phyloP scores from a whole-genome alignment of 2,888 invertebrate species.

The Barypeithes pellucidus region DNA sequence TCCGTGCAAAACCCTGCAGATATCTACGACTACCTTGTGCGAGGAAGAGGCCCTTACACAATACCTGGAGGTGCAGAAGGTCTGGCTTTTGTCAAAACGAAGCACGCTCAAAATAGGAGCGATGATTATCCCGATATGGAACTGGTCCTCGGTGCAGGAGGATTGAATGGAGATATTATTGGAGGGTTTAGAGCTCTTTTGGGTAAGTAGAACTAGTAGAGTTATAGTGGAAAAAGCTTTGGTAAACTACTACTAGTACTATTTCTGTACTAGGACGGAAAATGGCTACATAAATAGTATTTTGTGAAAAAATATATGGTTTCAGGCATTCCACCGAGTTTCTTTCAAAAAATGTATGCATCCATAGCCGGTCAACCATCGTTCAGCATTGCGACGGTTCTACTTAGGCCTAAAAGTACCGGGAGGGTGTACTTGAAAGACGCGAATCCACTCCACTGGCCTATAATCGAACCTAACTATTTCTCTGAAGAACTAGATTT shows the following conservation, averaged over 20 bases:
- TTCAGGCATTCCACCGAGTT: slow-evolving; percentile 73
- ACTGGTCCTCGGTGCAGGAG: slow-evolving; percentile 84
- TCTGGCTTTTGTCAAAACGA: slow-evolving; percentile 82
- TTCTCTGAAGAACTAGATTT: slow-evolving; percentile 82
- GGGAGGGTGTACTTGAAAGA: slow-evolving; percentile 82
- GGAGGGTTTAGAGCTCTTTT: slow-evolving; percentile 78
- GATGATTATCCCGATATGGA: slow-evolving; percentile 84
- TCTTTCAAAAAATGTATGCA: slow-evolving; percentile 74
- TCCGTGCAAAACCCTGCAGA: slow-evolving; percentile 72
- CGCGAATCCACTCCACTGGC: slow-evolving; percentile 82
- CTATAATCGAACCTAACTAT: slow-evolving; percentile 88
- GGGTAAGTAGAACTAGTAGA: slow-evolving; percentile 67
- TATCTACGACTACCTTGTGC: slow-evolving; percentile 76
- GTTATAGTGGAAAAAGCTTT: too few species aligned
- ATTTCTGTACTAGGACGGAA: too few species aligned
- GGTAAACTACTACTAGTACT: too few species aligned
- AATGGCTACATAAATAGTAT: too few species aligned
- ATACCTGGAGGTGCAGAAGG: slow-evolving; percentile 85
- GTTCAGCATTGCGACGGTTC: slow-evolving; percentile 82
- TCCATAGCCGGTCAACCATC: slow-evolving; percentile 73
- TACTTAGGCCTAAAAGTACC: slow-evolving; percentile 83
- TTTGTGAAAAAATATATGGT: too few species aligned
- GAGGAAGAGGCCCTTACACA: slow-evolving; percentile 81
- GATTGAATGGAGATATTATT: slow-evolving; percentile 81
- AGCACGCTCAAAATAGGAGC: slow-evolving; percentile 69